Evolutionary conservation across 2,888 invertebrate species (phyloP), one percentile per base, ranked within the genome.

Genomic region (Chirona hameri): DNA sequence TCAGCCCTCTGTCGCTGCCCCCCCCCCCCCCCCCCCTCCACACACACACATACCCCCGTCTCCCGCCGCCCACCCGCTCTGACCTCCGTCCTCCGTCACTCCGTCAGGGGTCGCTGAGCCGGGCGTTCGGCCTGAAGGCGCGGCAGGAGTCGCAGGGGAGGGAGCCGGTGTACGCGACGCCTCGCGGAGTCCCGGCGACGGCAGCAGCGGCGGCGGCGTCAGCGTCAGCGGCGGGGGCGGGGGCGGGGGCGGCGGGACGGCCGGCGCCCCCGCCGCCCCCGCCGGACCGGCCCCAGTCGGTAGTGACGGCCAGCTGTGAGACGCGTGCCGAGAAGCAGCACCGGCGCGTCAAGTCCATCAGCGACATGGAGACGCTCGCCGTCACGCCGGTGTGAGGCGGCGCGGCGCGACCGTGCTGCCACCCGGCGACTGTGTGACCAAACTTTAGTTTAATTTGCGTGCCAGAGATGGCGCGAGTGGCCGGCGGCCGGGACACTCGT

Each of bases 51-150:
- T 12, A 12, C 18, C 52, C 52, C 18, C 5, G 12, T 18, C 52
- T 52, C 52, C 18, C 12, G 52, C 9, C 7, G 48, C 52, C 52
- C 1, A 52, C 52, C 15, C 52, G 3, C 15, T 52, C 15, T 52
- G 52, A 52, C 52, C 52, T 39, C 39, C 15, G 52, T 12, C 52
- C 52, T 12, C 52, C 12, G 52, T 18, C 52, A 12, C 60, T 82
- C 84, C 86, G 88, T n/a, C 89, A 93, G 93, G 93, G 93, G 84
- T 93, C 93, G 81, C 90, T 94, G 88, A 92, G 92, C 84, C 90
- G 93, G 84, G 94, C 93, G 7, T 88, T 94, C 69, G 93, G 94
- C 80, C 87, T 91, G 57, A 89, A 87, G 83, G 85, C 87, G 81
- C 87, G 85, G 15, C 85, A 85, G 80, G 86, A 86, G 48, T 81